Evolutionary conservation across 1,140 invertebrate genomes (phyloP).

Genomic region (Eupristina koningsbergeri): DNA sequence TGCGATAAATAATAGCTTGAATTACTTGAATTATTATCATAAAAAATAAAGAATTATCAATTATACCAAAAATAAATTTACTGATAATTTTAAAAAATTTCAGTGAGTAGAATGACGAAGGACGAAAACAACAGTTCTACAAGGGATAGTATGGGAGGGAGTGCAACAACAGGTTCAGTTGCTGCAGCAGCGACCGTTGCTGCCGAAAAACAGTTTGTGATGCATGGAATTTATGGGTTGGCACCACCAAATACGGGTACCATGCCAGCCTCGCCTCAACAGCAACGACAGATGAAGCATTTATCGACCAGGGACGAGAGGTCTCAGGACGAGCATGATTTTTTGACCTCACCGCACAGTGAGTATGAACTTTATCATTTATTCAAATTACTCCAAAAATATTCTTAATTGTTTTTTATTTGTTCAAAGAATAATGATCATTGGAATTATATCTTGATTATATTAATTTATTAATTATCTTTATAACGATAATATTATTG

Average conservation of each 20-base stretch:
- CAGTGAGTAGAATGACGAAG: conserved; percentile 68
- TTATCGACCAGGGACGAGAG: conserved; percentile 61
- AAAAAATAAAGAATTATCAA: not conserved
- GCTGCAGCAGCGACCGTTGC: conserved; percentile 65
- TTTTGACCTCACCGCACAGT: conserved; percentile 67
- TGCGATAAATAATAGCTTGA: too few relatives aligned
- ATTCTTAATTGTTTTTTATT: too few relatives aligned
- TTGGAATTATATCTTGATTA: too few relatives aligned
- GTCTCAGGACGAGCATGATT: conserved; percentile 68
- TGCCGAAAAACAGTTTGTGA: conserved; percentile 71
- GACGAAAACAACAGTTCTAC: conserved; percentile 66
- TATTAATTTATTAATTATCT: too few relatives aligned
- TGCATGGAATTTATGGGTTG: conserved; percentile 66
- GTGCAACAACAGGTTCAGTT: conserved; percentile 60
- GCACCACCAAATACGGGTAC: conserved; percentile 65
- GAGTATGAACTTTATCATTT: conserved; percentile 50
- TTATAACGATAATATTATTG: too few relatives aligned
- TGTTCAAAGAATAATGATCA: too few relatives aligned
- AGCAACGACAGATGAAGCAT: conserved; percentile 68
- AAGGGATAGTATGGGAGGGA: conserved; percentile 58
- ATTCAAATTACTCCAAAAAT: too few relatives aligned
- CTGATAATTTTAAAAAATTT: not conserved
- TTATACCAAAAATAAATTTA: too few relatives aligned
- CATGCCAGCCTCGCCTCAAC: conserved; percentile 67
- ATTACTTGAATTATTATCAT: too few relatives aligned